Evolutionary conservation across 2,797 vertebrate species (phyloP), one percentile per base, ranked within the genome.

Genomic region (Mastacembelus armatus): DNA sequence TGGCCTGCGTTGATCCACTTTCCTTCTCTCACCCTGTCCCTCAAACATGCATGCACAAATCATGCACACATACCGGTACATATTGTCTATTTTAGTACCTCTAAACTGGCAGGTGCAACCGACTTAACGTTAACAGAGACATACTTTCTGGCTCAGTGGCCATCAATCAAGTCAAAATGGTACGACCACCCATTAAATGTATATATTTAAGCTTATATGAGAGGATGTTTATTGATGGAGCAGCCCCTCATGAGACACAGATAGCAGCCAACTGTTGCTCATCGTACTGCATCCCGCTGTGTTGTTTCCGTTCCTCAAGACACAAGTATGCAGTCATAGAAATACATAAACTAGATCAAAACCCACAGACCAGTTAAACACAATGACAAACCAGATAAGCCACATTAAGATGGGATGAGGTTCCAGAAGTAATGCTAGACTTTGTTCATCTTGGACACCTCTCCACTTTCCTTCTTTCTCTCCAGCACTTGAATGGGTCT

Each of bases 401-500:
- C 66, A 80, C 63, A 50, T 10, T 74, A 54, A 81, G 76, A 87
- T 67, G 77, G 81, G 77, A 35, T 79, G 88, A 79, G 85, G 83
- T 89, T 92, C 78, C 82, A 81, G 80, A 59, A 88, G 88, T 94
- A 88, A 78, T 66, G 85, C 93, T 93, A 90, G 91, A 87, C 38
- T 79, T 85, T 87, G 85, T 5, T 5, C 80, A 77, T 81, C 83
- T 72, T 77, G 60, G 68, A 86, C 84, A 81, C 89, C 77, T 80
- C 86, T 86, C 85, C 81, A 14, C 65, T 78, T 78, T 71, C 66
- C 73, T 11, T 69, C 76, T 70, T 77, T 49, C 77, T 22, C 77
- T 22, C 69, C 74, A 49, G 60, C 68, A 86, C 88, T 84, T 67
- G 85, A 78, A 80, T 77, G 33, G 64, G n/a, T 49, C 48, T 39